These are phyloP conservation scores for Gavia stellata DNA, from an alignment of 2,113 vertebrate genomes.

Conservation along the genomic window DNA sequence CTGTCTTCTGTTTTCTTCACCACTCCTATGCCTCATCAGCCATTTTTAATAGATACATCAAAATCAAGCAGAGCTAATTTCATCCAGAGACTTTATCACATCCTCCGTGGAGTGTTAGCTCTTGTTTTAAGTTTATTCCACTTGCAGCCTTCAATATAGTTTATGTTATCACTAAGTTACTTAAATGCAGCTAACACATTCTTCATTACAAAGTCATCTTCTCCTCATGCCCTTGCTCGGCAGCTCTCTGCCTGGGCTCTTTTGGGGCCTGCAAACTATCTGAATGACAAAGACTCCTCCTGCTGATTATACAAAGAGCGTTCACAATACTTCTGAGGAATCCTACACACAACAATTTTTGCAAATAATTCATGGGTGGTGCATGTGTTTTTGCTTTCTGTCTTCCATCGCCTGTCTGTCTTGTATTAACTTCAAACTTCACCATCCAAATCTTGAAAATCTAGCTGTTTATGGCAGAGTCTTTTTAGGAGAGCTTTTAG, in stretches of 20 bases:
- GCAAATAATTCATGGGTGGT: background rate
- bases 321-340: background rate
- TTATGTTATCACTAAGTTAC: background rate
- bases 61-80: background rate
- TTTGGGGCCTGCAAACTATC: background rate
- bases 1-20: background rate
- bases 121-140: background rate
- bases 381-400: background rate
- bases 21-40: background rate
- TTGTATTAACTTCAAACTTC: background rate
- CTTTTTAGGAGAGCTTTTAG: background rate
- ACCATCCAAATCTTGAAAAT: background rate
- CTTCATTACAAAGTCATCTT: background rate
- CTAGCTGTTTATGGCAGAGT: background rate
- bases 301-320: background rate
- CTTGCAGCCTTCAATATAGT: background rate
- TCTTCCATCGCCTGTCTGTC: background rate
- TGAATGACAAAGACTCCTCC: background rate
- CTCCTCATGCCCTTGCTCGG: background rate
- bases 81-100: background rate
- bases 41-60: background rate
- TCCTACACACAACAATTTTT: background rate
- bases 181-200: background rate
- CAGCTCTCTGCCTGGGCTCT: background rate
- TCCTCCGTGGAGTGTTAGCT: background rate